Conservation (phyloP, 2,797 vertebrate species). For the Craterocephalus amniculus region DNA sequence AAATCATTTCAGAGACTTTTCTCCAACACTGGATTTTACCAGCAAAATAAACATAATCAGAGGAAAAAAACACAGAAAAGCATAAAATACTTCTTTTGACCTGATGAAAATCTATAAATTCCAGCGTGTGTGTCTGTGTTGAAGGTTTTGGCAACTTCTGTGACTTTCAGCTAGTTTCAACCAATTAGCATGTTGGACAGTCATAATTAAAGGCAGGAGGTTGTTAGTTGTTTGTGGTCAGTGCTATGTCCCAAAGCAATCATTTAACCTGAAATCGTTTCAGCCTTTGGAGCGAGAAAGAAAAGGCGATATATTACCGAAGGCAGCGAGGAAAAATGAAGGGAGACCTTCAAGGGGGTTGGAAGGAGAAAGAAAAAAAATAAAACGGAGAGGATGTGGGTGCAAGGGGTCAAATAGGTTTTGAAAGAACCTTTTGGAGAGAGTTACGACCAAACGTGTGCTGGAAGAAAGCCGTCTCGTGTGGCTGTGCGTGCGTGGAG, state of each 20-base stretch:
- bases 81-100: neutral
- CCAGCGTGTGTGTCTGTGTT: neutral
- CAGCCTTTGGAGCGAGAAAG: slow-evolving; percentile 35
- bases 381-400: slow-evolving; percentile 37
- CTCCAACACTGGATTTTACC: neutral
- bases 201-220: slow-evolving; percentile 53
- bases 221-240: slow-evolving; percentile 17
- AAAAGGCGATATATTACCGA: slow-evolving; percentile 20
- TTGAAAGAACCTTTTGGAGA: slow-evolving; percentile 74
- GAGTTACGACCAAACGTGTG: slow-evolving; percentile 57
- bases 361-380: neutral
- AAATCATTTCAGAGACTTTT: neutral
- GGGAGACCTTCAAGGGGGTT: neutral
- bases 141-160: neutral
- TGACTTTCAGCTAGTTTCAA: slow-evolving; percentile 14
- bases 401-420: slow-evolving; percentile 59
- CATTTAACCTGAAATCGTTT: slow-evolving; percentile 43
- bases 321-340: slow-evolving; percentile 13
- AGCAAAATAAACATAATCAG: neutral
- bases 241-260: slow-evolving; percentile 22
- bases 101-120: slow-evolving; percentile 1
- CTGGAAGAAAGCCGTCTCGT: slow-evolving; percentile 56
- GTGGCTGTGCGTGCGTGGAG: slow-evolving; percentile 31
- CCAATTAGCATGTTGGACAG: slow-evolving; percentile 10
- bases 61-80: neutral